These are phyloP conservation scores for Intellagama lesueurii DNA, from an alignment of 2,797 vertebrate species.

Conservation along the genomic window DNA sequence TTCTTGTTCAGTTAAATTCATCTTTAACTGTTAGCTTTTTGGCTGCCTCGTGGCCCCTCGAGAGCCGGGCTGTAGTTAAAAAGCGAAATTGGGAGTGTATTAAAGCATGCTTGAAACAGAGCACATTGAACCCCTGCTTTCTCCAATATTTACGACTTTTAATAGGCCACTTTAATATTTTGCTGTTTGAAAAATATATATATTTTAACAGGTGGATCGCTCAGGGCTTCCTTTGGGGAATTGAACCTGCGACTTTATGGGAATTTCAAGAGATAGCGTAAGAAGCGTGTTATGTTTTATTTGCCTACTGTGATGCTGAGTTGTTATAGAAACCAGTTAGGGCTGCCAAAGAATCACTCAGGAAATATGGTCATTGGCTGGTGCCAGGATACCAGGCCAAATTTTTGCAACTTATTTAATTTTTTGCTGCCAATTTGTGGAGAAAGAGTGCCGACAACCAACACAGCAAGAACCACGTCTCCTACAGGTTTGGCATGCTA, in stretches of 20 bases:
- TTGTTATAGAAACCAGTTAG: not conserved
- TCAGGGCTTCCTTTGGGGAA: accelerated
- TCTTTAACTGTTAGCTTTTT: not conserved
- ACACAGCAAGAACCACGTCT: conserved; percentile 24
- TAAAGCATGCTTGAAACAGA: conserved; percentile 25
- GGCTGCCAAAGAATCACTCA: conserved; percentile 51
- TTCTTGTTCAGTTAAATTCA: conserved; percentile 8
- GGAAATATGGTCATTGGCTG: conserved; percentile 43
- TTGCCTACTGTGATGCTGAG: conserved; percentile 47
- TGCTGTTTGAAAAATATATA: conserved; percentile 12
- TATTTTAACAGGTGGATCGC: conserved; percentile 62
- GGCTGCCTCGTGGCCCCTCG: not conserved
- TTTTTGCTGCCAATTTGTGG: conserved; percentile 60
- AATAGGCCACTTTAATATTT: not conserved
- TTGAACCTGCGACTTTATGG: not conserved
- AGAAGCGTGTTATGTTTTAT: conserved; percentile 34
- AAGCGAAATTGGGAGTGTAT: conserved; percentile 34
- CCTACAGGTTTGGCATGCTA: conserved; percentile 1
- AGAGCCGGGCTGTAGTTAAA: conserved; percentile 25
- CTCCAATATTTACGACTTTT: conserved; percentile 29
- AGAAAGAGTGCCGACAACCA: conserved; percentile 38
- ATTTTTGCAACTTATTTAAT: conserved; percentile 46
- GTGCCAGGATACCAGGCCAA: conserved; percentile 63
- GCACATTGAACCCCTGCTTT: not conserved
- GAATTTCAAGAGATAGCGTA: conserved; percentile 52